Base-by-base conservation (phyloP, 1,140 invertebrate genomes). In the Cydia splendana region DNA sequence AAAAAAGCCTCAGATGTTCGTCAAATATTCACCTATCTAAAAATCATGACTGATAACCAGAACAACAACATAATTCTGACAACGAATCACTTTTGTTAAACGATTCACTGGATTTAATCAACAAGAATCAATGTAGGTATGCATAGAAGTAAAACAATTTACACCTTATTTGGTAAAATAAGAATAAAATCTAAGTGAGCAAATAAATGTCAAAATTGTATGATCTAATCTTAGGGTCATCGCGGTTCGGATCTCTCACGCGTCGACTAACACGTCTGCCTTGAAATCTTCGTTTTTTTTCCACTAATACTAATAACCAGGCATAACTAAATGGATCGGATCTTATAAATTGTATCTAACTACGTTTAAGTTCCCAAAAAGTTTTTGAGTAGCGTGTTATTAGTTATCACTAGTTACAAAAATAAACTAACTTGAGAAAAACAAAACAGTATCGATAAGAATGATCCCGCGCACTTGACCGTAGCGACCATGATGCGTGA, bases 401-500 rank as follows among this genome's bases (percentile, higher is more conserved):
- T 28, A n/a, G n/a, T 51, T 57, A 57, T 57, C 53, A 57, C 53
- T 6, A 57, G n/a, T 18, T 18, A 18, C 53, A 57, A 57, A 18
- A 7, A 57, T 18, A 57, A 57, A 57, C 53, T 57, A 57, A 57
- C 53, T 57, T 57, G 53, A 15, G 15, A 57, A 7, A 57, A n/a
- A 57, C 53, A 57, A 18, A 57, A 18, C 53, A 57, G 53, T 57
- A 57, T 57, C 15, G 53, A 57, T 57, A 57, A 57, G 18, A 57
- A 7, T 57, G 53, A 7, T 57, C 53, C n/a, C 53, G 53, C 53
- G n/a, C 53, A 57, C 53, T 57, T 18, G 53, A 57, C 53, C 53
- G 53, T 15, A 57, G 53, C 53, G 18, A 57, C 53, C 53, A 57
- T 57, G 53, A 57, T 57, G 53, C 53, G 53, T 57, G 53, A 15